Percentiles rank a stretch among this genome's conserved stretches.
These are phyloP conservation scores for Gallinago media DNA, from an alignment of 2,113 vertebrate genomes.

Conservation along the genomic window DNA sequence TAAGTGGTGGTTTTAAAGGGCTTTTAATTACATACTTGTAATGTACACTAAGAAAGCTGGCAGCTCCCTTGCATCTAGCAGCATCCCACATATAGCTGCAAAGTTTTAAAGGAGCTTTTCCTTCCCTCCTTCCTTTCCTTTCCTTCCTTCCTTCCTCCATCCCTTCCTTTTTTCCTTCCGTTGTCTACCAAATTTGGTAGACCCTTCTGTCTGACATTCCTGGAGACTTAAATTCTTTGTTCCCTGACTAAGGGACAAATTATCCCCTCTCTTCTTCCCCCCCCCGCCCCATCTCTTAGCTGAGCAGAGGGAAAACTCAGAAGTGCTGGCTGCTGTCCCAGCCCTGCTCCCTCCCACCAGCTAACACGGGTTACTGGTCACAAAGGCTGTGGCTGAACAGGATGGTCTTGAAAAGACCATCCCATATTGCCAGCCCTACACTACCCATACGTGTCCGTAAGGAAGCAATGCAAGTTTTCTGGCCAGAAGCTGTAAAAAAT, in stretches of 20 bases:
- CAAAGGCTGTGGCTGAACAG: background rate
- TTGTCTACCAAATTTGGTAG: background rate
- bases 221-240: background rate
- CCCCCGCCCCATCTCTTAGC: background rate
- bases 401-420: background rate
- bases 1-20: background rate
- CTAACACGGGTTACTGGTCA: background rate
- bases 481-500: background rate
- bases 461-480: background rate
- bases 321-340: fast-evolving
- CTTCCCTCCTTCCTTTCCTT: background rate
- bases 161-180: background rate
- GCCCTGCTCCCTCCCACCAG: background rate
- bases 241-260: background rate
- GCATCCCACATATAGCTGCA: background rate
- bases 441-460: no score
- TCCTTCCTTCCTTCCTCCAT: background rate
- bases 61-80: background rate
- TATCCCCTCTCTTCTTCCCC: background rate
- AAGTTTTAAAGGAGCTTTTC: background rate
- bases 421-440: background rate
- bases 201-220: background rate
- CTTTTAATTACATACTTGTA: constrained; percentile 13
- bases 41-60: background rate
- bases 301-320: background rate